These are phyloP conservation scores for Coranthus polyacanthus DNA, from an alignment of 2,797 vertebrate species.

Conservation along the genomic window DNA sequence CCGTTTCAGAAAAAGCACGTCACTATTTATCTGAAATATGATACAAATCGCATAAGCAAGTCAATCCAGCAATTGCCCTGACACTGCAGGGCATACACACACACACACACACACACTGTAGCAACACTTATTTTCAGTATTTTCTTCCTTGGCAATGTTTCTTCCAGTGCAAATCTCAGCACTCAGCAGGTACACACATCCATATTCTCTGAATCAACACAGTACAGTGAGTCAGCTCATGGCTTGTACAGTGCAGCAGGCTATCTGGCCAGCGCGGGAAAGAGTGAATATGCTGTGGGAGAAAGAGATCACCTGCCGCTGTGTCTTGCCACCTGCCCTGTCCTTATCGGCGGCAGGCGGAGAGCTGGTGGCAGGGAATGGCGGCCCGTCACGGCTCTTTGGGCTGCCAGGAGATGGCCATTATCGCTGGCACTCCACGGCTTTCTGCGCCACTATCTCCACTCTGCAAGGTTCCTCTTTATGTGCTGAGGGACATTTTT, in stretches of 20 bases:
- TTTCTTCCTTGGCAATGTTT: slow-evolving; percentile 7
- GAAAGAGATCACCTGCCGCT: slow-evolving; percentile 43
- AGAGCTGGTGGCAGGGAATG: slow-evolving; percentile 58
- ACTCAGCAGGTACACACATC: slow-evolving; percentile 36
- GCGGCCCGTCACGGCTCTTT: slow-evolving; percentile 70
- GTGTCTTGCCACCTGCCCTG: slow-evolving; percentile 39
- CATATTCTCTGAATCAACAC: slow-evolving; percentile 34
- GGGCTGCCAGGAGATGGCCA: slow-evolving; percentile 75
- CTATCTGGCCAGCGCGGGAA: slow-evolving; percentile 47
- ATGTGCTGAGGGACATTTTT: slow-evolving; percentile 57
- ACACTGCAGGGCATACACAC: slow-evolving; percentile 6
- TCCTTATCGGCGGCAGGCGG: slow-evolving; percentile 68
- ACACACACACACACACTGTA: slow-evolving; percentile 14
- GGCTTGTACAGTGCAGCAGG: slow-evolving; percentile 30
- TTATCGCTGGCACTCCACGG: slow-evolving; percentile 73
- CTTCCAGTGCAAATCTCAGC: slow-evolving; percentile 23
- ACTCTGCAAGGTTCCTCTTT: slow-evolving; percentile 69
- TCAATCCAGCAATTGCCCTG: background rate
- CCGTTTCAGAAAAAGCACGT: too few relatives aligned
- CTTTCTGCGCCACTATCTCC: slow-evolving; percentile 72
- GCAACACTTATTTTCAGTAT: background rate
- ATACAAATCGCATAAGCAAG: slow-evolving; percentile 3
- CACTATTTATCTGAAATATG: slow-evolving; percentile 8
- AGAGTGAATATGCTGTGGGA: slow-evolving; percentile 44
- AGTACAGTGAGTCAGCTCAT: slow-evolving; percentile 7